phyloP scores from a whole-genome alignment of 2,113 vertebrate genomes.

The Myrmecophaga tridactyla region DNA sequence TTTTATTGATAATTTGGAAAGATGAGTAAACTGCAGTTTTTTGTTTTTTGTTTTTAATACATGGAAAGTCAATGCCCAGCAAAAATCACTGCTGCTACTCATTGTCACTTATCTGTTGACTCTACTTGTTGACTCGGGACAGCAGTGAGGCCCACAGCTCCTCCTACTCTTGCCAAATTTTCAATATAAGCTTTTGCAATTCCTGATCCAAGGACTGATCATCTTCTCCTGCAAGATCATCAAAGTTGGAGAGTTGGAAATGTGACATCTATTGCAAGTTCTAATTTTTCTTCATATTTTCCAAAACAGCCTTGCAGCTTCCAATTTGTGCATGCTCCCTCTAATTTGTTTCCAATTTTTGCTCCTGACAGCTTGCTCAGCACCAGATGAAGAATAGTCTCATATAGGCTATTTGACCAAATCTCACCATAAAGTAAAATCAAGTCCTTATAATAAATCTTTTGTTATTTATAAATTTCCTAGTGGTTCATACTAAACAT shows the following conservation, averaged over 20 bases:
- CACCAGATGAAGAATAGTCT: neutral
- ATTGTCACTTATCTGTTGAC: neutral
- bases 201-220: neutral
- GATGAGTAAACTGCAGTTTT: neutral
- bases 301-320: neutral
- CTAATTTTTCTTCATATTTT: neutral
- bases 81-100: neutral
- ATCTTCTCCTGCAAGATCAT: neutral
- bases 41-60: neutral
- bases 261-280: neutral
- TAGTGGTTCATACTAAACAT: neutral
- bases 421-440: neutral
- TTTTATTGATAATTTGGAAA: neutral
- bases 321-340: neutral
- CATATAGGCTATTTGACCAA: neutral
- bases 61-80: neutral
- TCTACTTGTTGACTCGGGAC: neutral
- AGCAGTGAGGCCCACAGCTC: neutral
- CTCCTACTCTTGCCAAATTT: neutral
- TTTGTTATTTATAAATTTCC: neutral
- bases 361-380: neutral
- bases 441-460: neutral
- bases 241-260: neutral
- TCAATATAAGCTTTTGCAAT: neutral
- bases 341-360: neutral